These are phyloP conservation scores for Cheiracanthium punctorium DNA, from an alignment of 2,888 invertebrate genomes.

Conservation along the genomic window DNA sequence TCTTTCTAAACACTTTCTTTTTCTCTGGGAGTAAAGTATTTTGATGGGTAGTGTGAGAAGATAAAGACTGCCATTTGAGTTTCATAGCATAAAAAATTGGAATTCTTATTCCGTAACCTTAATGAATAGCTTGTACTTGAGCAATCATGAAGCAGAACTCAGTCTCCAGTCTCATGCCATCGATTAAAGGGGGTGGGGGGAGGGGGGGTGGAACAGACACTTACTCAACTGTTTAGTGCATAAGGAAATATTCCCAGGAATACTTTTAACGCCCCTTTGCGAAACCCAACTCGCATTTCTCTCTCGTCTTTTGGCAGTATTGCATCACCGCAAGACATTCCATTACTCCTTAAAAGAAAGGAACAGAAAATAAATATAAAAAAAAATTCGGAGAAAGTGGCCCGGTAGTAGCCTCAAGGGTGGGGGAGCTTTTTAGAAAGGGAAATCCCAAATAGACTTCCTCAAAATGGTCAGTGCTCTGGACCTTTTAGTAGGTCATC, in stretches of 20 bases:
- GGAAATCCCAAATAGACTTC: conserved; percentile 1
- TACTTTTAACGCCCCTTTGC: background rate
- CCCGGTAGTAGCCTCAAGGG: background rate
- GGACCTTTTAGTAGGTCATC: conserved; percentile 8
- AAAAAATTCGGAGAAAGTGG: background rate
- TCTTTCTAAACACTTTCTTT: too few species aligned
- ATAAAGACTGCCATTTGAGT: too few species aligned
- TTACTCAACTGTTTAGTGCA: background rate
- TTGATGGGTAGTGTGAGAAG: too few species aligned
- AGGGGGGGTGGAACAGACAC: too few species aligned
- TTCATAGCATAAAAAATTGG: too few species aligned
- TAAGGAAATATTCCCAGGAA: background rate
- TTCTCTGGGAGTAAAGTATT: too few species aligned
- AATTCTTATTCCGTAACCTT: too few species aligned
- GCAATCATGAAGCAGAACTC: too few species aligned
- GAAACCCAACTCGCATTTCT: background rate
- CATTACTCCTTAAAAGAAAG: background rate
- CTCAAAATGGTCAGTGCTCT: background rate
- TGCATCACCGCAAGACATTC: background rate
- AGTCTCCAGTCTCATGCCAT: too few species aligned
- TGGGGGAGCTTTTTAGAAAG: background rate
- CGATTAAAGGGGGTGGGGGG: too few species aligned
- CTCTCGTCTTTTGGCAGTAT: background rate
- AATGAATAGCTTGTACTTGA: too few species aligned
- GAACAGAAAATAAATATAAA: background rate